These are phyloP conservation scores for Dunckerocampus dactyliophorus DNA, from an alignment of 2,113 vertebrate genomes.

Conservation along the genomic window DNA sequence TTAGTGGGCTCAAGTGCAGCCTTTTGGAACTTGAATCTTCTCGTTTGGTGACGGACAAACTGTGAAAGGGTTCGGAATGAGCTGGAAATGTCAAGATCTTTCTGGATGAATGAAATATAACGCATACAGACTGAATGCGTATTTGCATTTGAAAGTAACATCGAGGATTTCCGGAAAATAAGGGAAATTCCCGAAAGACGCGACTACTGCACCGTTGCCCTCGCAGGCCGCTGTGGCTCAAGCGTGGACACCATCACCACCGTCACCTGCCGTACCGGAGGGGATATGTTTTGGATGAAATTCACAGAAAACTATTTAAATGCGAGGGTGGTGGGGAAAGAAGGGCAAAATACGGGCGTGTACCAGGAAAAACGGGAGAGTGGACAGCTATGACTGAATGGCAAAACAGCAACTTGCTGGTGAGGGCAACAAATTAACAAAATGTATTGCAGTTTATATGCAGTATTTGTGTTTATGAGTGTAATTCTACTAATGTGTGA, in stretches of 20 bases:
- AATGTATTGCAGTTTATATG: conserved; percentile 19
- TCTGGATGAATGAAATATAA: conserved; percentile 15
- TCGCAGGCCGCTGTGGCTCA: no score
- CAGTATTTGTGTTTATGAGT: conserved; percentile 9
- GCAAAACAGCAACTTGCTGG: conserved; percentile 26
- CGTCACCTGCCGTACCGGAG: no score
- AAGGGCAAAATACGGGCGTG: no score
- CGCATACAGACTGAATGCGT: background rate
- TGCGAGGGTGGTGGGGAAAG: no score
- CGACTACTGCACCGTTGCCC: no score
- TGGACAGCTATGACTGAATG: background rate
- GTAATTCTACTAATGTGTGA: conserved; percentile 13
- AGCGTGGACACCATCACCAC: no score
- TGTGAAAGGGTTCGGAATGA: conserved; percentile 15
- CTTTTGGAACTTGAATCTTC: conserved; percentile 23
- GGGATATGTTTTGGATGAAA: no score
- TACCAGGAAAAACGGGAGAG: no score
- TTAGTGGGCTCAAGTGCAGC: conserved; percentile 42
- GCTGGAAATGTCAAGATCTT: conserved; percentile 23
- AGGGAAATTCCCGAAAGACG: no score
- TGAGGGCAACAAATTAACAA: conserved; percentile 2
- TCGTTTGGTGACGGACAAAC: background rate
- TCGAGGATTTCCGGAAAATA: no score
- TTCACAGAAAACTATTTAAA: no score
- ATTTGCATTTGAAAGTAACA: no score